Conservation (phyloP, 2,797 vertebrate species). For the Rhynchonycteris naso region DNA sequence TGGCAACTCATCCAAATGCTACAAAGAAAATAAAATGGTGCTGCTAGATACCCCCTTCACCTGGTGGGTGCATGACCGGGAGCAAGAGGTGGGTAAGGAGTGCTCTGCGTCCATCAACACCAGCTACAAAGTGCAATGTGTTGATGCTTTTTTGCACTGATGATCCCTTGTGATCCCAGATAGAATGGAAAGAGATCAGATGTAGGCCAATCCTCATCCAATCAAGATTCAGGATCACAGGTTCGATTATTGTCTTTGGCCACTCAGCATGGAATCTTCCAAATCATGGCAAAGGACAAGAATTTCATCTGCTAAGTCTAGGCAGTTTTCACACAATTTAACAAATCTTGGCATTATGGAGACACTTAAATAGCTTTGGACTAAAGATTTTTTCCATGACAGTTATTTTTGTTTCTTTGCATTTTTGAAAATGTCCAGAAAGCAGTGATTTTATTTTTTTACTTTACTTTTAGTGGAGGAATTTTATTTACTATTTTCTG, state of each 20-base stretch:
- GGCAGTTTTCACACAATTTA: slow-evolving; percentile 13
- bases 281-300: not conserved
- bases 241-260: slow-evolving; percentile 18
- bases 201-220: not conserved
- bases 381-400: not conserved
- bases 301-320: slow-evolving; percentile 40
- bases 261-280: not conserved
- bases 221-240: slow-evolving; percentile 25
- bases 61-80: not conserved
- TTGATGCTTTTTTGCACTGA: not conserved
- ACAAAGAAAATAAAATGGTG: not conserved
- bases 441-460: not conserved
- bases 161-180: not conserved
- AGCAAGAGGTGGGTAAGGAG: not conserved
- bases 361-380: not conserved
- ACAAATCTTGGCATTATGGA: slow-evolving; percentile 20
- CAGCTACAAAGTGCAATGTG: not conserved
- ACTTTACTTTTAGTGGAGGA: not conserved
- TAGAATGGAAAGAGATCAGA: not conserved
- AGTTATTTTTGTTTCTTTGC: slow-evolving; percentile 38
- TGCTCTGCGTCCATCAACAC: not conserved
- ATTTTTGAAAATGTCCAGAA: slow-evolving; percentile 58
- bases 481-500: slow-evolving; percentile 25
- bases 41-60: not conserved
- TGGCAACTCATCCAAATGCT: not conserved